These are phyloP conservation scores for Nesospiza acunhae DNA, from an alignment of 2,113 vertebrate species.

Conservation along the genomic window DNA sequence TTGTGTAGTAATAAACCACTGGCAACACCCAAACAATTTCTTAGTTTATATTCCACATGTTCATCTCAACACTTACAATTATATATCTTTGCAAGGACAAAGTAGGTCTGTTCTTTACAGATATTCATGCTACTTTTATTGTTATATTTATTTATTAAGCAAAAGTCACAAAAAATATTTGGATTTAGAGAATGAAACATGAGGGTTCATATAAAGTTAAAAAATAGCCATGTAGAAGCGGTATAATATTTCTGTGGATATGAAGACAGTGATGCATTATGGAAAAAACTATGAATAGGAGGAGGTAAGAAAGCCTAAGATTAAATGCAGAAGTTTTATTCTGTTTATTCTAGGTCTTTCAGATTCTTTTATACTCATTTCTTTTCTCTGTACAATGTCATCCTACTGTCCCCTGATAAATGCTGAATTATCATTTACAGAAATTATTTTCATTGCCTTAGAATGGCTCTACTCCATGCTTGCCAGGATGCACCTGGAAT, in stretches of 20 bases:
- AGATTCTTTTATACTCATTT: not conserved
- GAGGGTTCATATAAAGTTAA: not conserved
- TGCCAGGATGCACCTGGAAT: not conserved
- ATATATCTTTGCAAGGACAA: not conserved
- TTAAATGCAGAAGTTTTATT: not conserved
- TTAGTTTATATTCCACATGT: not conserved
- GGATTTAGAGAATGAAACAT: not conserved
- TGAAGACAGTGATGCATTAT: not conserved
- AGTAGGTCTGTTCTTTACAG: not conserved
- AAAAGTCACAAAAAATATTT: not conserved
- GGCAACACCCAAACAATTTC: not conserved
- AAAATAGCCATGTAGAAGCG: not conserved
- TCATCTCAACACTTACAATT: not conserved
- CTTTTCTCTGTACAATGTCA: not conserved
- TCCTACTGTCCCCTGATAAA: not conserved
- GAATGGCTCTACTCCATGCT: accelerated
- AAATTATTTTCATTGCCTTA: not conserved
- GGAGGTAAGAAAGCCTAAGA: not conserved
- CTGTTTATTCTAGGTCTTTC: not conserved
- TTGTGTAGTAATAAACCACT: not conserved
- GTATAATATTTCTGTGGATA: not conserved
- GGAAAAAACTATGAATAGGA: not conserved
- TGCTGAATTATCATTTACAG: not conserved
- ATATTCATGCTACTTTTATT: not conserved
- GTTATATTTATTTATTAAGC: not conserved